Evolutionary conservation across 2,113 vertebrate species (phyloP).

Genomic region (Phrynosoma blainvillii): DNA sequence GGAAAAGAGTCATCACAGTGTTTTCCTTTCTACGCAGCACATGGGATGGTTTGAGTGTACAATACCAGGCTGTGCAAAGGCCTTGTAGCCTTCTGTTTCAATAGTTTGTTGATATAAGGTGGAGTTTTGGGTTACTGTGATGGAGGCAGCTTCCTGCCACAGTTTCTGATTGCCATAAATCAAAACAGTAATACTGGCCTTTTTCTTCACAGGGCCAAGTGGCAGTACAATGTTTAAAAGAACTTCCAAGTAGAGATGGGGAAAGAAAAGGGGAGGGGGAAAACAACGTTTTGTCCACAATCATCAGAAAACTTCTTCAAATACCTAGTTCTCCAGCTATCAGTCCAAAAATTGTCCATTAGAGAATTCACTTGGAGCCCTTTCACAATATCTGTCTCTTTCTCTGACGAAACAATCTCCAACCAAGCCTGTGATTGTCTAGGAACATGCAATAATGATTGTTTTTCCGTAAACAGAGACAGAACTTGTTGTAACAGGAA

Average conservation of each 20-base stretch:
- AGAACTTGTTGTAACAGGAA: background rate
- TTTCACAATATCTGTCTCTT: background rate
- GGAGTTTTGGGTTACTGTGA: constrained; percentile 75
- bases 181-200: constrained; percentile 60
- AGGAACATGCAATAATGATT: background rate
- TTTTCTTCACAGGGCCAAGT: constrained; percentile 50
- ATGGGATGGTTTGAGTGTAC: constrained; percentile 75
- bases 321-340: background rate
- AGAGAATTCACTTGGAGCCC: background rate
- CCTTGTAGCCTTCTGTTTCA: constrained; percentile 81
- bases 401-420: background rate
- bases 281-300: background rate
- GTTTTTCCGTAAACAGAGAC: background rate
- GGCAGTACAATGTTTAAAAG: background rate
- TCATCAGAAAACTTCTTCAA: background rate
- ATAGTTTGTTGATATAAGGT: constrained; percentile 89
- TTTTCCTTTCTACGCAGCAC: constrained; percentile 70
- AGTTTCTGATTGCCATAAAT: constrained; percentile 71
- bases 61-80: constrained; percentile 86
- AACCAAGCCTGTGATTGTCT: background rate
- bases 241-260: background rate
- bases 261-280: background rate
- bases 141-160: constrained; percentile 69
- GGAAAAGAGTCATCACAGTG: constrained; percentile 64
- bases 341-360: background rate